These are phyloP conservation scores for Zaprionus obscuricornis DNA, from an alignment of 2,888 invertebrate species.

Conservation along the genomic window DNA sequence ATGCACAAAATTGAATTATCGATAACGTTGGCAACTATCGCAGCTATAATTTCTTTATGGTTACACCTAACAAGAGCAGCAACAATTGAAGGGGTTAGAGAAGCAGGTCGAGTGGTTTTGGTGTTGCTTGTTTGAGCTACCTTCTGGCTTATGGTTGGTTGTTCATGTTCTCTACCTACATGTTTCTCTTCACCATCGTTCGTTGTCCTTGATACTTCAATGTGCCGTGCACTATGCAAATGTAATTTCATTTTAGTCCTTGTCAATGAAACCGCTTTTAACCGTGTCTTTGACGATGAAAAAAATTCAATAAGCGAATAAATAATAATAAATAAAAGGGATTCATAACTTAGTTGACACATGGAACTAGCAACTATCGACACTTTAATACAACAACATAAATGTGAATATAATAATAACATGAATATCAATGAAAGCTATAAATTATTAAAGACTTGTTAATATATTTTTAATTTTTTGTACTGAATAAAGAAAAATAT, in stretches of 20 bases:
- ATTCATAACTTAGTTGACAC: conserved; percentile 34
- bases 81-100: neutral
- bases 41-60: conserved; percentile 75
- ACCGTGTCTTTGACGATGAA: conserved; percentile 23
- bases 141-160: conserved; percentile 31
- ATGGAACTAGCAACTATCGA: too few relatives aligned
- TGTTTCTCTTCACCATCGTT: neutral
- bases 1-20: conserved; percentile 80
- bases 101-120: neutral
- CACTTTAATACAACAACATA: too few relatives aligned
- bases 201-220: conserved; percentile 28
- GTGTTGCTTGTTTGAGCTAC: too few relatives aligned
- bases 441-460: too few relatives aligned
- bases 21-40: conserved; percentile 68
- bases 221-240: conserved; percentile 62
- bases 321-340: too few relatives aligned
- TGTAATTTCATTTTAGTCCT: conserved; percentile 56
- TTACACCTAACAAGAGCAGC: conserved; percentile 44
- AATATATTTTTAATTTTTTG: too few relatives aligned
- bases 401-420: too few relatives aligned
- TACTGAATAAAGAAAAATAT: too few relatives aligned
- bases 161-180: conserved; percentile 19
- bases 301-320: conserved; percentile 31
- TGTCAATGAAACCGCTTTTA: conserved; percentile 17
- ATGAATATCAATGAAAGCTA: too few relatives aligned